Conservation (phyloP, 2,888 invertebrate genomes). For the Drosophila flavopinicola region DNA sequence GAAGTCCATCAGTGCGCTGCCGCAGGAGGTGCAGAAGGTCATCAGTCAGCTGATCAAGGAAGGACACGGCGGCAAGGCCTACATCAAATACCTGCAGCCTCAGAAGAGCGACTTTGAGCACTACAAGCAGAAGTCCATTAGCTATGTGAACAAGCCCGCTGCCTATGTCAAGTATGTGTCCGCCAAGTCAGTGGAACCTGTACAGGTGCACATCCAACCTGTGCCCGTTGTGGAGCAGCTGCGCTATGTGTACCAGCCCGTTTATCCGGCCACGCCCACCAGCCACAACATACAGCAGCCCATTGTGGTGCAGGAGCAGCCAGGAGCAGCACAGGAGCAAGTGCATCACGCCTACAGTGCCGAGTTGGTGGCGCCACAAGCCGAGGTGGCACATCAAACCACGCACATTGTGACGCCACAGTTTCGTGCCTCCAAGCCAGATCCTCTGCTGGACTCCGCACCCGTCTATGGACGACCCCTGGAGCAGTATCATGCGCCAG, state of each 20-base stretch:
- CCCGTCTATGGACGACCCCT: slow-evolving; percentile 42
- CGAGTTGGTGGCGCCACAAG: slow-evolving; percentile 27
- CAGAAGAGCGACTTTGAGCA: slow-evolving; percentile 74
- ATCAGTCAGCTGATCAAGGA: slow-evolving; percentile 78
- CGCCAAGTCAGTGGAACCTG: slow-evolving; percentile 43
- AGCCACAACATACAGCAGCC: slow-evolving; percentile 64
- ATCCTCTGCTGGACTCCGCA: slow-evolving; percentile 43
- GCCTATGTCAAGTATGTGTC: slow-evolving; percentile 53
- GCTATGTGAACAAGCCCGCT: slow-evolving; percentile 42
- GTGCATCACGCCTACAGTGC: slow-evolving; percentile 69
- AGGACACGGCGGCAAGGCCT: slow-evolving; percentile 70
- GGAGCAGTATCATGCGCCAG: slow-evolving; percentile 66
- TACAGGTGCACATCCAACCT: slow-evolving; percentile 76
- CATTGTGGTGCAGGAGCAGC: slow-evolving; percentile 75
- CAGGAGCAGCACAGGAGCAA: slow-evolving; percentile 43
- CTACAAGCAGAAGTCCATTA: slow-evolving; percentile 37
- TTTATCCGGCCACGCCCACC: slow-evolving; percentile 35
- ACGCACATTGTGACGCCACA: slow-evolving; percentile 44
- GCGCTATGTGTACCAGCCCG: slow-evolving; percentile 73
- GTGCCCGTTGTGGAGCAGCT: slow-evolving; percentile 80
- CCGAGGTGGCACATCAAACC: neutral
- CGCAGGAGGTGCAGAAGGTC: slow-evolving; percentile 81
- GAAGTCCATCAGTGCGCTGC: slow-evolving; percentile 73
- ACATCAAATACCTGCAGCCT: slow-evolving; percentile 72
- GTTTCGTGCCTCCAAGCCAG: slow-evolving; percentile 72